Conservation (phyloP, 2,797 vertebrate species). For the Manis pentadactyla region DNA sequence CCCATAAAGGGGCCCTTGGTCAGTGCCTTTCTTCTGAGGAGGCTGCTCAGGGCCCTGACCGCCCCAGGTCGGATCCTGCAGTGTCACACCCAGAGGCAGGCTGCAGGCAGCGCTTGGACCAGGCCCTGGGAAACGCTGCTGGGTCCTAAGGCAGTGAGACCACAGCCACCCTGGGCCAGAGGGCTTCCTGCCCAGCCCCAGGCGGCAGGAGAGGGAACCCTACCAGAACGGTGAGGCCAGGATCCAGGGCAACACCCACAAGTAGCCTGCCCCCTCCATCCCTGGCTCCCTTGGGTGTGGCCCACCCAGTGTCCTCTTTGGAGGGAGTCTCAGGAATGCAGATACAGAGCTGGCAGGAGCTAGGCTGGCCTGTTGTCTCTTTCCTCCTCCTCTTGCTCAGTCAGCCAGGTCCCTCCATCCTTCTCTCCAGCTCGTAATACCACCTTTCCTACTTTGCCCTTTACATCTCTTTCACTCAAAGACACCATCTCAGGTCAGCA, state of each 20-base stretch:
- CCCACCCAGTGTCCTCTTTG: not conserved
- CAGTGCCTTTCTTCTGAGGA: not conserved
- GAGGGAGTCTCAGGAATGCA: not conserved
- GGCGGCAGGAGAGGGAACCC: not conserved
- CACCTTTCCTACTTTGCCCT: not conserved
- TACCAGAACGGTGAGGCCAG: not conserved
- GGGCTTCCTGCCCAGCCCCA: not conserved
- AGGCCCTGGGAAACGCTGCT: not conserved
- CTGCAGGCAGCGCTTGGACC: not conserved
- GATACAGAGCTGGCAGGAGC: rapidly evolving
- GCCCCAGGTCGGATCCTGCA: not conserved
- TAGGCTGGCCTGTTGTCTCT: not conserved
- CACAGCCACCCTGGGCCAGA: not conserved
- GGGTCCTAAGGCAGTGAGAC: not conserved
- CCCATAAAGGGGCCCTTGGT: not conserved
- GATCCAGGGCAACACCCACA: not conserved
- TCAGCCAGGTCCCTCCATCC: not conserved
- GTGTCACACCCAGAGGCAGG: not conserved
- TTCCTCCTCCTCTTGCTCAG: not conserved
- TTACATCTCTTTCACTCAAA: not conserved
- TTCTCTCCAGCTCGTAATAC: not conserved
- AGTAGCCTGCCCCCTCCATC: not conserved
- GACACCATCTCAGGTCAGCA: not conserved
- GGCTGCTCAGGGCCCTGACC: not conserved
- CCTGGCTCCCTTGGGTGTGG: not conserved